Evolutionary conservation across 2,113 vertebrate species (phyloP).

Genomic region (Regulus satrapa): DNA sequence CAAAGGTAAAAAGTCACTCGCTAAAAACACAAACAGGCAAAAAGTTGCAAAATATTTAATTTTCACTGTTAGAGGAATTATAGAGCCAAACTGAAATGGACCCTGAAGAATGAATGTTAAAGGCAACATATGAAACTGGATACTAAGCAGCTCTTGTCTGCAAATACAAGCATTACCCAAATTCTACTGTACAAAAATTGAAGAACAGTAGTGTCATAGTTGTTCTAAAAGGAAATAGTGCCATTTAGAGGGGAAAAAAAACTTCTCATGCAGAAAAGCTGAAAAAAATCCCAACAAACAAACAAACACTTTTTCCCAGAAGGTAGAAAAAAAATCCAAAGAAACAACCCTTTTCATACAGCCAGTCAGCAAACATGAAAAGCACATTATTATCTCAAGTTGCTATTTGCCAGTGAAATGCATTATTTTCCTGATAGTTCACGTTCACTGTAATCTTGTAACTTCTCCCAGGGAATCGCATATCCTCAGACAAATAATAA

Average conservation of each 20-base stretch:
- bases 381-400: not conserved
- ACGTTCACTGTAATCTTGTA: not conserved
- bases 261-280: not conserved
- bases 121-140: not conserved
- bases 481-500: not conserved
- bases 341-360: not conserved
- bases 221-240: not conserved
- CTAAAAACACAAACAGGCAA: not conserved
- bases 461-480: not conserved
- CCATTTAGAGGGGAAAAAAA: not conserved
- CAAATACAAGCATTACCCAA: not conserved
- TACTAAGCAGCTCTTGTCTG: not conserved
- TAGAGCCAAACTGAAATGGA: not conserved
- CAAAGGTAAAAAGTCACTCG: not conserved
- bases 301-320: not conserved
- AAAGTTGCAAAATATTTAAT: not conserved
- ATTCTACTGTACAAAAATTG: not conserved
- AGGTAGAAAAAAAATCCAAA: not conserved
- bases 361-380: not conserved
- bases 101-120: not conserved
- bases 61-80: not conserved
- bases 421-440: not conserved
- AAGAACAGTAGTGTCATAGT: not conserved
- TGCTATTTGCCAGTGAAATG: not conserved
- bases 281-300: not conserved